phyloP scores from a whole-genome alignment of 1,140 invertebrate genomes.

The Yoshiicerus persimilis region DNA sequence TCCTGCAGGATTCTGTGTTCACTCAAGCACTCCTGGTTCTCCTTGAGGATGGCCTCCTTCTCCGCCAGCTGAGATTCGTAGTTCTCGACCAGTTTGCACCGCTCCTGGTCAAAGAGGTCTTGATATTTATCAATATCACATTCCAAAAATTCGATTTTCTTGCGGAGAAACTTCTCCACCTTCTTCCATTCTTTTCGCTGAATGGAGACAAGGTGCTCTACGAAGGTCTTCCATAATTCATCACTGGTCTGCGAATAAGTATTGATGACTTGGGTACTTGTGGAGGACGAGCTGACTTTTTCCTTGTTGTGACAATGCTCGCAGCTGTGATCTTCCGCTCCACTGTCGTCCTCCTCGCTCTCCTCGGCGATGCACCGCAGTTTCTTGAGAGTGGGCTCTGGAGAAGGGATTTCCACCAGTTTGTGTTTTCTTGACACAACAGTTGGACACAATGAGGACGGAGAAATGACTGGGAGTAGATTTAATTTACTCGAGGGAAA shows the following conservation, averaged over 20 bases:
- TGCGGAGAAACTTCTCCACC: slow-evolving; percentile 41
- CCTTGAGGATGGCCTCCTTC: slow-evolving; percentile 61
- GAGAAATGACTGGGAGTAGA: background rate
- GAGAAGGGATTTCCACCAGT: background rate
- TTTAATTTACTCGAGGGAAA: background rate
- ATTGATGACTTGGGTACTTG: background rate
- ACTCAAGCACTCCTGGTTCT: slow-evolving; percentile 32
- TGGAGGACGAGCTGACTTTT: background rate
- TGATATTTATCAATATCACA: slow-evolving; percentile 47
- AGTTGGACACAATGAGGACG: background rate
- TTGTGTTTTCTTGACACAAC: slow-evolving; percentile 22
- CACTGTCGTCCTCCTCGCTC: background rate
- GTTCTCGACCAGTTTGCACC: slow-evolving; percentile 33
- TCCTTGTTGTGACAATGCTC: background rate
- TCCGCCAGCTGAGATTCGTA: slow-evolving; percentile 70
- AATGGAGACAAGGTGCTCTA: slow-evolving; percentile 27
- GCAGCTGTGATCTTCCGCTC: background rate
- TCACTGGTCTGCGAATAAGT: slow-evolving; percentile 26
- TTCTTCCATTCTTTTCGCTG: slow-evolving; percentile 42
- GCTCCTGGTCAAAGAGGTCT: slow-evolving; percentile 35
- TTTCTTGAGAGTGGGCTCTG: slow-evolving; percentile 25
- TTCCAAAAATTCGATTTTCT: slow-evolving; percentile 49
- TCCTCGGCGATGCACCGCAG: background rate
- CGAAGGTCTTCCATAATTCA: slow-evolving; percentile 12
- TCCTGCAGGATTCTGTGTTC: slow-evolving; percentile 36